Percentiles rank a stretch among this genome's conserved stretches.
These are phyloP conservation scores for Oophaga pumilio DNA, from an alignment of 2,113 vertebrate genomes.

Conservation along the genomic window DNA sequence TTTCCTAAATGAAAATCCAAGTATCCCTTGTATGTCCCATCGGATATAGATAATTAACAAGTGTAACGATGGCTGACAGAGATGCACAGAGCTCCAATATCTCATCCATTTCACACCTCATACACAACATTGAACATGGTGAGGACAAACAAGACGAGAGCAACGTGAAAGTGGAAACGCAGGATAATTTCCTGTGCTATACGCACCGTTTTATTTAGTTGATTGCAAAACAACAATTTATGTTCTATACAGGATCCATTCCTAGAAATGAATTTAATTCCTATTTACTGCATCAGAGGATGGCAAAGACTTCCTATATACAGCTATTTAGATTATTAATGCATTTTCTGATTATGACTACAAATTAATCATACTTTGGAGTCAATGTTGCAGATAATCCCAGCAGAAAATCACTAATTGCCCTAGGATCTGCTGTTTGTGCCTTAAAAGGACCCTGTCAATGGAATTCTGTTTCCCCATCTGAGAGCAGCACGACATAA, in stretches of 20 bases:
- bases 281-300: background rate
- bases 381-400: background rate
- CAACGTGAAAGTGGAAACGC: background rate
- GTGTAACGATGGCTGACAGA: background rate
- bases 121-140: background rate
- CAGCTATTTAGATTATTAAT: slow-evolving; percentile 1
- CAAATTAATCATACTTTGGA: background rate
- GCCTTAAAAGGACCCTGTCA: background rate
- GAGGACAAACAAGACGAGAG: slow-evolving; percentile 5
- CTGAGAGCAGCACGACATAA: too few species aligned
- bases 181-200: background rate
- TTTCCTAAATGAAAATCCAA: slow-evolving; percentile 23
- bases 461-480: too few species aligned
- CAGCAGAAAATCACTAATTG: background rate
- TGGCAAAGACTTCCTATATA: background rate
- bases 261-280: background rate
- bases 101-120: background rate
- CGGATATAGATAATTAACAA: slow-evolving; percentile 28
- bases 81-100: background rate
- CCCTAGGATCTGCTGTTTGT: background rate
- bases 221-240: background rate
- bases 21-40: background rate
- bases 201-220: background rate
- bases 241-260: slow-evolving; percentile 8
- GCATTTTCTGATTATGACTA: background rate